A percentile compares a stretch with the other conserved stretches of the same genome.
Evolutionary conservation across 2,888 invertebrate species (phyloP).

Genomic region (Cerceris ruficornis): DNA sequence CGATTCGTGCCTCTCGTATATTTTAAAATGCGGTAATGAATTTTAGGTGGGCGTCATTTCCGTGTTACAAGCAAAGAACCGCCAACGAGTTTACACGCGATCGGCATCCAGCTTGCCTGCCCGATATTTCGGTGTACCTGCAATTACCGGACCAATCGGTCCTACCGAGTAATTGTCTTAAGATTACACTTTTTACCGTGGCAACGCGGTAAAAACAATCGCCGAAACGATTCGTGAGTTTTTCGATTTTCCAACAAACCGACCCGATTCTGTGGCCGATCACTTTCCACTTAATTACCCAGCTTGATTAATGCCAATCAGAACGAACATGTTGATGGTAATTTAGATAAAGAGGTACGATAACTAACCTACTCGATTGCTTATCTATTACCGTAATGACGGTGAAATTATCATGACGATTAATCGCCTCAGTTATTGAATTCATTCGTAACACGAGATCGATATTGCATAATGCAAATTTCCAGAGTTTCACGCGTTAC

Average conservation of each 20-base stretch:
- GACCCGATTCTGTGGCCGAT: not conserved
- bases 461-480: too few species aligned
- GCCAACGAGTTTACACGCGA: conserved; percentile 1
- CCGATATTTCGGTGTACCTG: conserved; percentile 17
- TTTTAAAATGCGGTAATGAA: conserved; percentile 9
- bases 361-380: too few species aligned
- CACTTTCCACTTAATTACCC: not conserved
- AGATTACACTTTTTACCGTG: not conserved
- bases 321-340: not conserved
- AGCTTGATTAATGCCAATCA: not conserved
- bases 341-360: not conserved
- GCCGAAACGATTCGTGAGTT: not conserved
- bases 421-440: too few species aligned
- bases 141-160: conserved; percentile 18
- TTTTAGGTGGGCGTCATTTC: conserved; percentile 10
- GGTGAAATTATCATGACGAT: too few species aligned
- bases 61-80: conserved; percentile 1
- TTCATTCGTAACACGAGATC: too few species aligned
- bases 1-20: not conserved
- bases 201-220: not conserved
- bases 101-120: conserved; percentile 6
- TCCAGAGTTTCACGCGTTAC: too few species aligned
- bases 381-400: too few species aligned
- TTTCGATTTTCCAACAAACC: conserved; percentile 1
- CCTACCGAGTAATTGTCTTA: conserved; percentile 11